A percentile compares a stretch with the other conserved stretches of the same genome.
Conservation (phyloP, 1,140 invertebrate species). For the Neodiprion virginianus region DNA sequence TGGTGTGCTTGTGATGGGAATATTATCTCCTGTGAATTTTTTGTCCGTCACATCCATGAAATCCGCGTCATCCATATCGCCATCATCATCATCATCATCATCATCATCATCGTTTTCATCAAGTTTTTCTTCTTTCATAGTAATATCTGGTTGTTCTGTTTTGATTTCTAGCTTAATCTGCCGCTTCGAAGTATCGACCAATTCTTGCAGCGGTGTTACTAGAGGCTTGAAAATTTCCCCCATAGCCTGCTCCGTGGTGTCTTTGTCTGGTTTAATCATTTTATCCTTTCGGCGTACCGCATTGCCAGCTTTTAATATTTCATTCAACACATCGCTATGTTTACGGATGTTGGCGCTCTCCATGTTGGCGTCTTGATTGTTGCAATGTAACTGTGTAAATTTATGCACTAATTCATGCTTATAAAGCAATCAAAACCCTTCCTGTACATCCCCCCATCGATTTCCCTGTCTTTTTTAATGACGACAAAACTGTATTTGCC, state of each 20-base stretch:
- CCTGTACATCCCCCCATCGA: constrained; percentile 28
- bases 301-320: not conserved
- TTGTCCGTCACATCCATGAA: not conserved
- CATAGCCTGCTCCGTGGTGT: not conserved
- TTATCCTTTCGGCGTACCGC: not conserved
- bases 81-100: no score
- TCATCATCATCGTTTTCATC: not conserved
- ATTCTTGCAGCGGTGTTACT: constrained; percentile 9
- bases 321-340: not conserved
- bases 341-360: not conserved
- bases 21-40: not conserved
- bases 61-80: no score
- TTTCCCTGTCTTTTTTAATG: constrained; percentile 31
- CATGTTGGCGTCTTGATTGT: not conserved
- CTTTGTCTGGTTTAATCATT: not conserved
- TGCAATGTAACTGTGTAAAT: not conserved
- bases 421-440: constrained; percentile 30
- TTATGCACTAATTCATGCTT: constrained; percentile 8
- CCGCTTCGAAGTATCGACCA: not conserved
- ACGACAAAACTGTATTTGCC: constrained; percentile 31
- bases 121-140: not conserved
- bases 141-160: not conserved
- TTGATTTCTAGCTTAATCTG: constrained; percentile 11
- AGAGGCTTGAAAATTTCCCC: not conserved
- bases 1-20: not conserved